Evolutionary conservation across 2,888 invertebrate species (phyloP), one percentile per base, ranked within the genome.

Genomic region (Leptinotarsa peninsularis): DNA sequence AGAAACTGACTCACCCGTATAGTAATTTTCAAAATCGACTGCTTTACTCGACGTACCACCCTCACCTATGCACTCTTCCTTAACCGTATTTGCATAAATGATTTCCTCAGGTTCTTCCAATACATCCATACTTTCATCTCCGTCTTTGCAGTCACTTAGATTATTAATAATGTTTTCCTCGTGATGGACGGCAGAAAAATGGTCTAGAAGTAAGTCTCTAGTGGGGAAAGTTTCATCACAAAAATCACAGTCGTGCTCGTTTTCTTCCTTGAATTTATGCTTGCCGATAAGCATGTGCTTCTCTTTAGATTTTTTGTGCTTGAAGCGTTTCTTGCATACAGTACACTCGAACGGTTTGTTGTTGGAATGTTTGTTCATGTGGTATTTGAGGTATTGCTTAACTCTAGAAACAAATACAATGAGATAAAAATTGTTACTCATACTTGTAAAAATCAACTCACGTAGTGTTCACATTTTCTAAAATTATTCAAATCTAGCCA

Each of bases 361-460:
- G 72, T 74, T 90, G 1, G 90, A 90, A 63, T 91, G 91, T 17
- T 90, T 90, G 0, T 90, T 90, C 89, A 90, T 90, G 75, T 91
- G 91, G 88, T 90, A 90, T 75, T 90, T 91, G 43, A 91, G 82
- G 7, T 91, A 90, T 70, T 91, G 90, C 76, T 89, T 89, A 0
- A 90, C 90, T 72, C 89, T 80, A 23, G 13, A 77, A 79, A 43
- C 49, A 17, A 66, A n/a, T 60, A 43, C 49, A 66, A 49, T 43
- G 33, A 50, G 50, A 49, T 13, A 13, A 43, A 43, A 43, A 10
- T 43, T 43, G 43, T 43, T 43, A 43, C 0, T 3, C 43, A 10
- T 43, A 43, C 43, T 33, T 33, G 7, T 33, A 7, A 33, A 33
- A 7, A 33, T 0, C 1, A 33, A 33, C 7, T 43, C 43, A 13